Conservation (phyloP, 2,797 vertebrate species). For the Morus bassanus region DNA sequence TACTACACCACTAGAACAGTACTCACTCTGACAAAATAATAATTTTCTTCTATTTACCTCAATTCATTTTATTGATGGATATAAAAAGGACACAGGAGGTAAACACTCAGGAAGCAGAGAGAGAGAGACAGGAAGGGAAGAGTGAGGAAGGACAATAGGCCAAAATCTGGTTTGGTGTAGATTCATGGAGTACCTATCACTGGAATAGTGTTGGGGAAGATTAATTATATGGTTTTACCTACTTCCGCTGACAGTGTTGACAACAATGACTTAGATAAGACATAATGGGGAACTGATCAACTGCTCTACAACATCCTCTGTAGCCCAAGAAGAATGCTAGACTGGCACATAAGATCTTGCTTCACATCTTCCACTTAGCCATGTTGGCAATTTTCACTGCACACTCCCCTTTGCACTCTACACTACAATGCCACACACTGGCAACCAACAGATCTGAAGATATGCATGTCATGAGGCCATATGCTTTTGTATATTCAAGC, state of each 20-base stretch:
- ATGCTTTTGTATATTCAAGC: not conserved
- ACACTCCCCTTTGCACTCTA: no score
- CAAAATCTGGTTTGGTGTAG: not conserved
- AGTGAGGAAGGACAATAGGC: not conserved
- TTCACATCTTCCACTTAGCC: not conserved
- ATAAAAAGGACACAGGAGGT: not conserved
- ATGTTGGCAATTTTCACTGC: not conserved
- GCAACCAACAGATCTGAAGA: not conserved
- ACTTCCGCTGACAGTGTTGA: no score
- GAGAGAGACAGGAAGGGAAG: not conserved
- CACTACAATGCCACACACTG: not conserved
- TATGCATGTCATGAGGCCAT: not conserved
- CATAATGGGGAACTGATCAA: not conserved
- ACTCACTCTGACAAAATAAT: not conserved
- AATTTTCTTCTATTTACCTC: not conserved
- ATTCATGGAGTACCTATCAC: not conserved
- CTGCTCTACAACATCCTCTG: not conserved
- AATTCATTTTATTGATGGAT: not conserved
- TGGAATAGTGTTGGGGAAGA: not conserved
- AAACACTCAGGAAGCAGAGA: not conserved
- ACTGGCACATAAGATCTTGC: not conserved
- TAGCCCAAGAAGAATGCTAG: not conserved
- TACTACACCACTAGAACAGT: not conserved
- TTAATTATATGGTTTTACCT: not conserved
- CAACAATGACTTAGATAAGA: not conserved